A percentile compares a stretch with the other conserved stretches of the same genome.
Evolutionary conservation across 2,888 invertebrate species (phyloP).

Genomic region (Hyppa rectilinea): DNA sequence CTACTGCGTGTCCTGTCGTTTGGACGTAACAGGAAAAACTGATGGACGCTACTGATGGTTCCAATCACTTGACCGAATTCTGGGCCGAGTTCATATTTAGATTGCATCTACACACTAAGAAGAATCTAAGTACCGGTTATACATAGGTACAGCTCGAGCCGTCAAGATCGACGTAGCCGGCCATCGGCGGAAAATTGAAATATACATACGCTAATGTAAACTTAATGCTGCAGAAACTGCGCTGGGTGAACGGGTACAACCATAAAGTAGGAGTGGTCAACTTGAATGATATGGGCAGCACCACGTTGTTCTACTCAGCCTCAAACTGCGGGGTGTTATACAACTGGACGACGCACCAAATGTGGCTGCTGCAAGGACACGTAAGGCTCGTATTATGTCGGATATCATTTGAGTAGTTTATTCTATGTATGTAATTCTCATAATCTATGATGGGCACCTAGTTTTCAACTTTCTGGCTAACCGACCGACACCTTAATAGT

Average conservation of each 20-base stretch:
- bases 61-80: too few species aligned
- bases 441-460: neutral
- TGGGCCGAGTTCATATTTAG: too few species aligned
- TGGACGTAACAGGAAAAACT: too few species aligned
- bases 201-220: neutral
- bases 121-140: too few species aligned
- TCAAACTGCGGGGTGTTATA: constrained; percentile 92
- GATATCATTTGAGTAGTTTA: neutral
- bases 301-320: constrained; percentile 91
- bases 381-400: constrained; percentile 83
- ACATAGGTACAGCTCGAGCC: neutral
- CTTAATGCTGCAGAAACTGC: constrained; percentile 84
- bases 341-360: constrained; percentile 91
- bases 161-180: neutral
- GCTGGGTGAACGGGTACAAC: constrained; percentile 93
- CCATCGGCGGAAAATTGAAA: neutral
- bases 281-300: constrained; percentile 88
- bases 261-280: constrained; percentile 91
- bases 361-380: constrained; percentile 92
- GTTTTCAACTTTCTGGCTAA: neutral
- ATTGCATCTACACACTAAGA: too few species aligned
- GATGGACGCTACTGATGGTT: too few species aligned
- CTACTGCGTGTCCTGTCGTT: too few species aligned
- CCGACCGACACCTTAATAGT: neutral
- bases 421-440: neutral